Evolutionary conservation across 2,797 vertebrate species (phyloP), one percentile per base, ranked within the genome.

Genomic region (Columba guinea): DNA sequence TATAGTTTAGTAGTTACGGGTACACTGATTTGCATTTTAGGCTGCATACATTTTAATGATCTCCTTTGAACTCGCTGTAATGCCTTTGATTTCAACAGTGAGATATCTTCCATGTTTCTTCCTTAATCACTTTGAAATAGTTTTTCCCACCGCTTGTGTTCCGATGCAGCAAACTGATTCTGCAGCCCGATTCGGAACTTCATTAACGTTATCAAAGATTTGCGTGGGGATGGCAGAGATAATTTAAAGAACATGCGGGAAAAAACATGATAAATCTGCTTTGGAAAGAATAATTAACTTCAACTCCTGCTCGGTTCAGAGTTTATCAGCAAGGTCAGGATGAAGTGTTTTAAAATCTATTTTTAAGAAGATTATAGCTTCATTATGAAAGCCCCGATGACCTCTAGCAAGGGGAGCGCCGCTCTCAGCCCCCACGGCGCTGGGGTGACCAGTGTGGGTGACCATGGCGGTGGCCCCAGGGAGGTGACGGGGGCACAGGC

Each of bases 271-370:
- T 39, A 60, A 65, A 69, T 30, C 73, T 58, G 34, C 35, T 53
- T 90, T 82, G 63, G 12, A 53, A 76, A 39, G 77, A 67, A 67
- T 76, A 84, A 78, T 82, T 90, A 94, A 59, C 80, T 89, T 41
- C 41, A 55, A 5, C 41, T 71, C 80, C 37, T 5, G 30, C 48
- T 49, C 18, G 8, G 52, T 37, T 87, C 58, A 8, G 83, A 26
- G 86, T 79, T 94, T 82, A 91, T 90, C 94, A 70, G 59, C 0
- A 4, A 63, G 44, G 67, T 73, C 44, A 63, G 26, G 62, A 59
- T n/a, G 44, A 78, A 21, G 23, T 81, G 65, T 20, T 82, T 76
- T 34, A 24, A 82, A 55, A 65, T 52, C 26, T 55, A 24, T 48
- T 89, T 94, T 69, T 84, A 32, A 91, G 39, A 35, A 19, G 65